phyloP scores from a whole-genome alignment of 2,113 vertebrate species.

The Hirundichthys speculiger region DNA sequence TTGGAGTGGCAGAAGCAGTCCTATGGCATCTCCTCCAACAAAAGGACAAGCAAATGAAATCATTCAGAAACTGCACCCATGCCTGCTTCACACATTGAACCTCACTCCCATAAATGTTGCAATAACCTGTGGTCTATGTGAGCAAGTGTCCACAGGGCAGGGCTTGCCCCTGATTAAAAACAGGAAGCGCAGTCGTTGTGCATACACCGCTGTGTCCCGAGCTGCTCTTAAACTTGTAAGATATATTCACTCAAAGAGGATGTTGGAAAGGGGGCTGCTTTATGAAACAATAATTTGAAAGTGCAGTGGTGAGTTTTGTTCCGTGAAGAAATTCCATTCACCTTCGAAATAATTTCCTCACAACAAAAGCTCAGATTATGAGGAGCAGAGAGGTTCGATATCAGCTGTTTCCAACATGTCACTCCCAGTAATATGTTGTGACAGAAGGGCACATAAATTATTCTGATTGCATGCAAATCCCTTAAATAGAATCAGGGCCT shows the following conservation, averaged over 20 bases:
- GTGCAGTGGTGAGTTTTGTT: constrained; percentile 30
- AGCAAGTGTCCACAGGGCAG: constrained; percentile 57
- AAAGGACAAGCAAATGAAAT: constrained; percentile 13
- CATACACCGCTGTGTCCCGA: constrained; percentile 10
- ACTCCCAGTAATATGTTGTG: constrained; percentile 43
- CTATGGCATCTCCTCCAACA: constrained; percentile 11
- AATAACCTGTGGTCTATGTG: constrained; percentile 54
- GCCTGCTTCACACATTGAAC: constrained; percentile 41
- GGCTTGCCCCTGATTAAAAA: constrained; percentile 37
- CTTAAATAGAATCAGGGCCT: constrained; percentile 51
- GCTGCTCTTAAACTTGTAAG: constrained; percentile 28
- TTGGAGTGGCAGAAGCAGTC: constrained; percentile 1
- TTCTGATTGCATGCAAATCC: constrained; percentile 66
- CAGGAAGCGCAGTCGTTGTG: constrained; percentile 58
- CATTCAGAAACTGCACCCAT: constrained; percentile 27
- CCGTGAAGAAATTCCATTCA: constrained; percentile 45
- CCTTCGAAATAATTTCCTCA: constrained; percentile 36
- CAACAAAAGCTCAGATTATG: constrained; percentile 33
- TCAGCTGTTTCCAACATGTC: constrained; percentile 50
- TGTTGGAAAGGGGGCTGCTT: constrained; percentile 26
- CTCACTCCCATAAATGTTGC: constrained; percentile 55
- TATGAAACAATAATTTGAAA: constrained; percentile 47
- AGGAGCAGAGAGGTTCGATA: constrained; percentile 22
- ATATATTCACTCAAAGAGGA: constrained; percentile 40
- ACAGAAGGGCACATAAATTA: constrained; percentile 54